Base-by-base conservation (phyloP, 2,888 invertebrate genomes). In the Chaetogeoica ovagalla region DNA sequence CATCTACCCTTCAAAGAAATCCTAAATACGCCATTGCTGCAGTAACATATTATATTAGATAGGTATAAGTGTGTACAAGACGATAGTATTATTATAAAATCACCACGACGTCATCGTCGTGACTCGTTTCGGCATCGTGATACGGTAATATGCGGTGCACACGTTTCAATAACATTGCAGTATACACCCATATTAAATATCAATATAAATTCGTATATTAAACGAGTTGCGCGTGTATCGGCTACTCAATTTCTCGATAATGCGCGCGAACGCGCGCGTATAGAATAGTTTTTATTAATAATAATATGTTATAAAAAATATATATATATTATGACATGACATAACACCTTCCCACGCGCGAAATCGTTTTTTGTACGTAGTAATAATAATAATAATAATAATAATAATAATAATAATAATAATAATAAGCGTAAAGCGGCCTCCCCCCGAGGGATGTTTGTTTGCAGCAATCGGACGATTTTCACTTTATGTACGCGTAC, bases 301-400 rank as follows among this genome's bases (percentile, higher is more conserved):
- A 1, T 39, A 30, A 69, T 68, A 52, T 19, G n/a, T n/a, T n/a
- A n/a, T 7, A 43, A 52, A 23, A 23, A 8, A 23, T 15, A 15
- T 9, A 21, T 19, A 30, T 52, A 30, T 30, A 48, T 52, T 17
- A 69, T 43, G 43, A 39, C 9, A 21, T 23, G 21, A 74, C 55
- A 57, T 39, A 65, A 68, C 75, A 75, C 75, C 75, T 75, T 66
- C 75, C 75, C 75, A 75, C 75, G 43, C 59, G 63, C 75, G 43
- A 75, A 75, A 75, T 48, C 19, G 39, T 4, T 30, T 30, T 39
- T 48, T 63, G 15, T 59, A 63, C 6, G 52, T 17, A 57, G 30
- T 74, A 55, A 63, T 74, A 55, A 7, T 39, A 75, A n/a, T n/a
- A n/a, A n/a, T 57, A 66, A 66, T 11, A 55, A 65, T 57, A 66